Evolutionary conservation across 2,888 invertebrate species (phyloP).

Genomic region (Meiosimyza platycephala): DNA sequence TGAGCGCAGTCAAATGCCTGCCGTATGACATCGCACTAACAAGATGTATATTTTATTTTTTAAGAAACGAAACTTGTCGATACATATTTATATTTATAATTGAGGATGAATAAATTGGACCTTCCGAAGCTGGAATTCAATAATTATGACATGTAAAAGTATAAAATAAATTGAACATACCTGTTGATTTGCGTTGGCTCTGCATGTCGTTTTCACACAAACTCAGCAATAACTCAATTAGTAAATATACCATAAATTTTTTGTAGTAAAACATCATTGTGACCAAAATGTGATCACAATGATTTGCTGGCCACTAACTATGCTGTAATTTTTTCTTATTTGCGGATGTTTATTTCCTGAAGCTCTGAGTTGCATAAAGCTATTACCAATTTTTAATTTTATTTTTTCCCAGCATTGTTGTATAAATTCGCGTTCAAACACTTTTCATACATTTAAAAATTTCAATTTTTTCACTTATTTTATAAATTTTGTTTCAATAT

Average conservation of each 20-base stretch:
- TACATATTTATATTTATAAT: too few relatives aligned
- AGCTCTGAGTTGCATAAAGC: neutral
- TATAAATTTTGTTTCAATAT: too few relatives aligned
- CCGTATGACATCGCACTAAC: too few relatives aligned
- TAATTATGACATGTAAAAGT: neutral
- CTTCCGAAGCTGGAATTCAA: too few relatives aligned
- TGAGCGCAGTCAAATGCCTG: too few relatives aligned
- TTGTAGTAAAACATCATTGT: slow-evolving; percentile 79
- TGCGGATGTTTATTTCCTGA: neutral
- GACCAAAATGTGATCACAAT: slow-evolving; percentile 70
- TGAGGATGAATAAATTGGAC: neutral
- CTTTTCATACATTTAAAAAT: too few relatives aligned
- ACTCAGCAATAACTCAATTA: slow-evolving; percentile 64
- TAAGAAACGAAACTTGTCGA: too few relatives aligned
- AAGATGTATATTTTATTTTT: too few relatives aligned
- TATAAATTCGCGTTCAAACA: too few relatives aligned
- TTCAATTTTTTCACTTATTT: too few relatives aligned
- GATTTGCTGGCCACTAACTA: neutral
- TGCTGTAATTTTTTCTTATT: neutral
- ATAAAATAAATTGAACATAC: slow-evolving; percentile 49
- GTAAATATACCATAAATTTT: slow-evolving; percentile 74
- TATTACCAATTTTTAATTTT: neutral
- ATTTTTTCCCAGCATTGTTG: neutral
- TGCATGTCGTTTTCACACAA: slow-evolving; percentile 58
- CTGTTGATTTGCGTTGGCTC: slow-evolving; percentile 57